Evolutionary conservation across 2,113 vertebrate species (phyloP).

Genomic region (Notarius quadriscutis): DNA sequence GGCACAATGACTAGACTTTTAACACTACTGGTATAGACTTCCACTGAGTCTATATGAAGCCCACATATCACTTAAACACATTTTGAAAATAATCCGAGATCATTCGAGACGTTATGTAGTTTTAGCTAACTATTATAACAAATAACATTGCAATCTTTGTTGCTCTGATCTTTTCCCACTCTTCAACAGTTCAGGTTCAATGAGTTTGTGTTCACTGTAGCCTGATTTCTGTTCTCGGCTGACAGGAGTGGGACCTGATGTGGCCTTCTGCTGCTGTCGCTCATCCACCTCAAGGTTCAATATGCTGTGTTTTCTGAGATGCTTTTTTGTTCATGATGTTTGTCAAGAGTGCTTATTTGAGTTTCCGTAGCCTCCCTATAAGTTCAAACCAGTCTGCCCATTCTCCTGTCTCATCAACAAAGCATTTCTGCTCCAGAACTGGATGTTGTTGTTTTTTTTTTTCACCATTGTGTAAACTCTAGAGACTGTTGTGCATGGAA

Average conservation of each 20-base stretch:
- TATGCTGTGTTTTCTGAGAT: not conserved
- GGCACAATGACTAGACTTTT: constrained; percentile 13
- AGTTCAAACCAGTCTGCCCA: not conserved
- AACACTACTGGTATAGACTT: constrained; percentile 27
- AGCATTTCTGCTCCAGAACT: not conserved
- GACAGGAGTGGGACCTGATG: not conserved
- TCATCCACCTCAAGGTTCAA: not conserved
- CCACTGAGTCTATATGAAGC: not conserved
- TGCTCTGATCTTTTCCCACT: not conserved
- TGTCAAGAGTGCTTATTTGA: not conserved
- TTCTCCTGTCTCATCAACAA: not conserved
- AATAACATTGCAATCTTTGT: not conserved
- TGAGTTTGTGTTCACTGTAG: not conserved
- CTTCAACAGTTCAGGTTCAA: not conserved
- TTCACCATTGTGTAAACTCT: not conserved
- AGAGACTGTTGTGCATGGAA: not conserved
- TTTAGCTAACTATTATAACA: not conserved
- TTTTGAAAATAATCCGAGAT: not conserved
- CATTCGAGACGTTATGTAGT: not conserved
- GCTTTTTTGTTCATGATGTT: not conserved
- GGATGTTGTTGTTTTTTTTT: not conserved
- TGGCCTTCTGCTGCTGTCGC: not conserved
- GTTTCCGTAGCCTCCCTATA: not conserved
- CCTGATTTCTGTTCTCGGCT: not conserved
- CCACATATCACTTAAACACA: not conserved